Percentiles rank a stretch among this genome's conserved stretches.
Conservation (phyloP, 2,888 invertebrate genomes). For the Andrena trimmerana region DNA sequence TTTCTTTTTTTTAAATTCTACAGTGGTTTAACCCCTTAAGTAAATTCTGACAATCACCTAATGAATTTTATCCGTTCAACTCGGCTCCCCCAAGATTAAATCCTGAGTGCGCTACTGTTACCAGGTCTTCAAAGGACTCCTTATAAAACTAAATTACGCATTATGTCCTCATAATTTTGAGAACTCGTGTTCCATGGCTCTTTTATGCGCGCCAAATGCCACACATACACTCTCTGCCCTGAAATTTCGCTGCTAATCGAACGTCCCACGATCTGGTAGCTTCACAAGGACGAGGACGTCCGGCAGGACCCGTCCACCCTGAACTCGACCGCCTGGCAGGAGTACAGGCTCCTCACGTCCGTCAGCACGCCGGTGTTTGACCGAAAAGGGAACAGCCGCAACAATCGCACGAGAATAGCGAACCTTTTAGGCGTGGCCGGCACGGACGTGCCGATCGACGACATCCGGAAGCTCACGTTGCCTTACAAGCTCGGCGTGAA, state of each 20-base stretch:
- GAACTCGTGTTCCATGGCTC: no score
- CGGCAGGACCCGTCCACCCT: conserved; percentile 68
- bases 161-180: no score
- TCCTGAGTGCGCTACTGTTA: no score
- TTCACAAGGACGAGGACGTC: conserved; percentile 73
- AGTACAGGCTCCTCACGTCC: conserved; percentile 93
- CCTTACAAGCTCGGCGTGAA: conserved; percentile 98
- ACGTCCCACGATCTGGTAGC: conserved; percentile 48
- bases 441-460: conserved; percentile 96
- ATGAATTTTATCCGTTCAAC: no score
- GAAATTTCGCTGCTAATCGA: not conserved
- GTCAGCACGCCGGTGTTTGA: conserved; percentile 97
- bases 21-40: no score
- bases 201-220: no score
- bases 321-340: conserved; percentile 80
- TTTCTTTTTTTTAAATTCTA: no score
- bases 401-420: conserved; percentile 88
- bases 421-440: conserved; percentile 97
- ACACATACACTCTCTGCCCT: not conserved
- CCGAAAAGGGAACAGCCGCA: conserved; percentile 87
- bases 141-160: not conserved
- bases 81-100: no score
- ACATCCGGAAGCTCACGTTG: conserved; percentile 95
- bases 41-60: no score
- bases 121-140: no score